Percentiles rank a stretch among this genome's conserved stretches.
phyloP scores from a whole-genome alignment of 2,888 invertebrate genomes.

The Cerceris ruficornis region DNA sequence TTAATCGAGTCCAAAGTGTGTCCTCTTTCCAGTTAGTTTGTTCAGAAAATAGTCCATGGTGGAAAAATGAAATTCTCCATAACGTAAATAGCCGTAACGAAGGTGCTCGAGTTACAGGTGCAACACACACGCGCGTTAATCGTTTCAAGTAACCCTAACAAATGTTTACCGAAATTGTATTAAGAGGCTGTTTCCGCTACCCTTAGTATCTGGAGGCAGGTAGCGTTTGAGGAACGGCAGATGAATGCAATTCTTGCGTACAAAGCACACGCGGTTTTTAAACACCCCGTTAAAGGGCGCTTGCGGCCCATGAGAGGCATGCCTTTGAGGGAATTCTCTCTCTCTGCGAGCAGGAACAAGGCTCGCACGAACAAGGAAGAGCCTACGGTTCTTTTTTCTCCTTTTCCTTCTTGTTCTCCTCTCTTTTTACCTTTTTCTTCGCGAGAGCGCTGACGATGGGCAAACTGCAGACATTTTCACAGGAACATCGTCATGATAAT shows the following conservation, averaged over 20 bases:
- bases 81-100: not conserved
- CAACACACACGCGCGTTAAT: conserved; percentile 37
- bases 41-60: not conserved
- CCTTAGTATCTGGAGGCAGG: conserved; percentile 45
- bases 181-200: conserved; percentile 47
- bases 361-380: conserved; percentile 40
- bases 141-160: conserved; percentile 46
- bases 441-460: conserved; percentile 25
- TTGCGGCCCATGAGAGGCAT: conserved; percentile 14
- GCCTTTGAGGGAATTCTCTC: conserved; percentile 52
- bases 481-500: conserved; percentile 65
- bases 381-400: conserved; percentile 32
- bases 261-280: conserved; percentile 55
- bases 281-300: conserved; percentile 48
- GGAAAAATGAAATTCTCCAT: not conserved
- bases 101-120: conserved; percentile 4
- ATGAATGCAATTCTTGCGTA: conserved; percentile 56
- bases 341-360: conserved; percentile 26
- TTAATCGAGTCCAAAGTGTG: no score
- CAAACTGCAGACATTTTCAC: conserved; percentile 49
- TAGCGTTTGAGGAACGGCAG: conserved; percentile 49
- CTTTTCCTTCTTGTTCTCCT: not conserved
- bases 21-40: no score
- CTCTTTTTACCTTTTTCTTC: conserved; percentile 7
- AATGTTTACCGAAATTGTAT: conserved; percentile 53